phyloP scores from a whole-genome alignment of 2,888 invertebrate genomes.

The Thymelicus sylvestris region DNA sequence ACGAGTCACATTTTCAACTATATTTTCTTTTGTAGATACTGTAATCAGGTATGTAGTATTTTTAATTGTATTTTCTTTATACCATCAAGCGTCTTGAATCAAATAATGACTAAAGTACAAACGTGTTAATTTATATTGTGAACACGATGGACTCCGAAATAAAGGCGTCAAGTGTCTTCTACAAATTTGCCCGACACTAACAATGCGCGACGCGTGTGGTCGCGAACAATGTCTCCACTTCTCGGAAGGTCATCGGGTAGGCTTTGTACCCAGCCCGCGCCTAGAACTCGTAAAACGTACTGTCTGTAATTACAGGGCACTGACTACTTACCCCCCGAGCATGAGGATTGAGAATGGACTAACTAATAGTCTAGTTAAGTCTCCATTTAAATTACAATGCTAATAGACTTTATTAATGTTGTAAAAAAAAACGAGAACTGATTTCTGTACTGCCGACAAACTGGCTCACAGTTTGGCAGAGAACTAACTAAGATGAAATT shows the following conservation, averaged over 20 bases:
- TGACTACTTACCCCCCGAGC: constrained; percentile 48
- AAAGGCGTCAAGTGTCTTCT: constrained; percentile 52
- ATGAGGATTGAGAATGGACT: constrained; percentile 57
- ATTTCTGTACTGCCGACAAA: too few relatives aligned
- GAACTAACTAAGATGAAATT: too few relatives aligned
- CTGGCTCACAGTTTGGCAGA: too few relatives aligned
- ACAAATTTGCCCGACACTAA: constrained; percentile 62
- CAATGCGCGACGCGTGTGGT: constrained; percentile 76
- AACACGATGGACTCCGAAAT: constrained; percentile 44
- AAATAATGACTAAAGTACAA: constrained; percentile 33
- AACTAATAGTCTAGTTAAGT: constrained; percentile 27
- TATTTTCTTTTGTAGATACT: too few relatives aligned
- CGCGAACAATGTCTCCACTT: constrained; percentile 64
- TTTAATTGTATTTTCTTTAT: constrained; percentile 37
- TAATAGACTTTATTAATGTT: too few relatives aligned
- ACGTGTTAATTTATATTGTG: constrained; percentile 50
- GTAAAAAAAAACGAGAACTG: too few relatives aligned
- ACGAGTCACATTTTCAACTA: too few relatives aligned
- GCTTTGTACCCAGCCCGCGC: constrained; percentile 59
- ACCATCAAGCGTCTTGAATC: constrained; percentile 22
- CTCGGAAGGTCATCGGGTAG: constrained; percentile 74
- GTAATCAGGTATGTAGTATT: background rate
- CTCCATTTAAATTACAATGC: background rate
- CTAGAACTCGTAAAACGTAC: constrained; percentile 70
- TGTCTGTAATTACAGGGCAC: constrained; percentile 65